Conservation (phyloP, 2,888 invertebrate species). For the Colostygia pectinataria region DNA sequence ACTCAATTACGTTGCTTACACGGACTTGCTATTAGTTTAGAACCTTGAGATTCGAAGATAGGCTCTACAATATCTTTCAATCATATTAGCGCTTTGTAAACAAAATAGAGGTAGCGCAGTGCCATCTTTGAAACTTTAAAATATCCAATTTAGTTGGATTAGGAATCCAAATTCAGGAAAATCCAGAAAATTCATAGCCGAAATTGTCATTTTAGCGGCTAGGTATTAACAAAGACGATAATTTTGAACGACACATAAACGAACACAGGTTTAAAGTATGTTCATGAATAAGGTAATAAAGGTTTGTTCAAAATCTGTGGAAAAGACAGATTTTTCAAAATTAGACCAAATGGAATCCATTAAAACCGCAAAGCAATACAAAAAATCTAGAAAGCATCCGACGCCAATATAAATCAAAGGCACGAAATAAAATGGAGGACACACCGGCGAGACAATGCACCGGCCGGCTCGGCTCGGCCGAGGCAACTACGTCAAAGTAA, state of each 20-base stretch:
- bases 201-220: too few relatives aligned
- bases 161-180: too few relatives aligned
- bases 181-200: too few relatives aligned
- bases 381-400: conserved; percentile 28
- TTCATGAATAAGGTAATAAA: not conserved
- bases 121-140: too few relatives aligned
- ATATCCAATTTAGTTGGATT: too few relatives aligned
- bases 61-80: not conserved
- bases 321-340: conserved; percentile 7
- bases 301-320: not conserved
- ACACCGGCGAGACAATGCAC: conserved; percentile 40
- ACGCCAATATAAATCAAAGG: conserved; percentile 35
- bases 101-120: too few relatives aligned
- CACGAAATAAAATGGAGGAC: conserved; percentile 31
- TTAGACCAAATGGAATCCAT: conserved; percentile 5
- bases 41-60: conserved; percentile 22
- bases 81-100: too few relatives aligned
- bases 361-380: conserved; percentile 17
- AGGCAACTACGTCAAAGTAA: conserved; percentile 60
- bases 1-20: conserved; percentile 36
- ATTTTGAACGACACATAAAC: too few relatives aligned
- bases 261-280: too few relatives aligned
- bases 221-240: too few relatives aligned
- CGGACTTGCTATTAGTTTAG: conserved; percentile 27
- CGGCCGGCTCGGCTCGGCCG: conserved; percentile 41